A percentile compares a stretch with the other conserved stretches of the same genome.
Conservation (phyloP, 2,113 vertebrate species). For the Eudorcas thomsonii region DNA sequence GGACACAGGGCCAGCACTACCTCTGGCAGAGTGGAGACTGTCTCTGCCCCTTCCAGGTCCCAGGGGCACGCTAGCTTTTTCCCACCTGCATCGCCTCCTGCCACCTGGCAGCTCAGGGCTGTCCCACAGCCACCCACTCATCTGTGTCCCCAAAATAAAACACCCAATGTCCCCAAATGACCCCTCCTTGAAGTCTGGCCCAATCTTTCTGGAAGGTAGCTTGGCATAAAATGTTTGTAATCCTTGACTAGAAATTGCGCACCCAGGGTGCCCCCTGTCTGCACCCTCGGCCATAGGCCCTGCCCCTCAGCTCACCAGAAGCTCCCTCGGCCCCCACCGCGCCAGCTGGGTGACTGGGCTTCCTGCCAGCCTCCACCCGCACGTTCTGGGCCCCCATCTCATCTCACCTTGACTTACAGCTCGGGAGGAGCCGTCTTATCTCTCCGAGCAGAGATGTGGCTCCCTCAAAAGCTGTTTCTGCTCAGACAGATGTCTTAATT, state of each 20-base stretch:
- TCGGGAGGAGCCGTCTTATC: neutral
- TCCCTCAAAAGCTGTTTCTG: neutral
- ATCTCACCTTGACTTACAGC: neutral
- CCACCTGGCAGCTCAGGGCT: neutral
- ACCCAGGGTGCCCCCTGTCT: accelerated
- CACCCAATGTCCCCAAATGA: neutral
- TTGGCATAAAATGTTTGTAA: neutral
- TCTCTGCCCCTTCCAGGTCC: neutral
- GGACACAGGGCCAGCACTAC: neutral
- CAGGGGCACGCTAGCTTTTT: neutral
- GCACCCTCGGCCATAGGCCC: too few relatives aligned
- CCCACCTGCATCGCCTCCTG: neutral
- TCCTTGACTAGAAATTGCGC: neutral
- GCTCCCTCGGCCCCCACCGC: accelerated
- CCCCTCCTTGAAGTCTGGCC: neutral
- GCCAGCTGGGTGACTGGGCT: neutral
- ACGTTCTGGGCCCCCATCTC: neutral
- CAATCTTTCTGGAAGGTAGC: neutral
- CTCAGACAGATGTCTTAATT: neutral
- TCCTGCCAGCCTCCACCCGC: neutral
- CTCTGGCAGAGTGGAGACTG: neutral
- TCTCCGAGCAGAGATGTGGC: accelerated
- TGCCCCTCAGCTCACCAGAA: neutral
- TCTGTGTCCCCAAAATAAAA: neutral
- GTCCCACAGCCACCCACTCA: neutral